phyloP scores from a whole-genome alignment of 2,797 vertebrate species.

The Sciurus vulgaris region DNA sequence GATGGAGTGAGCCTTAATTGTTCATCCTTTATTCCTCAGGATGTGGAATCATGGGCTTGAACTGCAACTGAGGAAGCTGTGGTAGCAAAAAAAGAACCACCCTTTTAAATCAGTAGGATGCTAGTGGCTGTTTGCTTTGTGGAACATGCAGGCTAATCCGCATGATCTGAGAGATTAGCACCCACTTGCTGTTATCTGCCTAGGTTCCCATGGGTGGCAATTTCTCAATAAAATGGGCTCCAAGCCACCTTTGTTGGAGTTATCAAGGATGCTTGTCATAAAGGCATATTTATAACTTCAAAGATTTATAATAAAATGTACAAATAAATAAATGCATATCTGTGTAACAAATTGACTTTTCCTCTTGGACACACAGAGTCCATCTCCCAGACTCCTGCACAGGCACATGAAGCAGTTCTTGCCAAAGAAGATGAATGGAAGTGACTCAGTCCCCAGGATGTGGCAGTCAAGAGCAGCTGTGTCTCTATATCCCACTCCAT shows the following conservation, averaged over 20 bases:
- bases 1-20: background rate
- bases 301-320: background rate
- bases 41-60: background rate
- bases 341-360: background rate
- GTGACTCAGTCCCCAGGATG: background rate
- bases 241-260: background rate
- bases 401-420: background rate
- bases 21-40: background rate
- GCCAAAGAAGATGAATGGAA: background rate
- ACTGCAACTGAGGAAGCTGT: background rate
- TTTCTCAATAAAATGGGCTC: slow-evolving; percentile 18
- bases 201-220: background rate
- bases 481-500: background rate
- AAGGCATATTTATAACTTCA: background rate
- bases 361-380: background rate
- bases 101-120: background rate
- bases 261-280: background rate
- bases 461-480: background rate
- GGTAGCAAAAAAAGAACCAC: background rate
- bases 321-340: background rate
- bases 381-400: background rate
- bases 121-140: background rate
- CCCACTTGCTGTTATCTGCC: background rate
- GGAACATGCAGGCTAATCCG: background rate
- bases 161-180: background rate